phyloP scores from a whole-genome alignment of 2,888 invertebrate species.

The Drosophila prolongata region DNA sequence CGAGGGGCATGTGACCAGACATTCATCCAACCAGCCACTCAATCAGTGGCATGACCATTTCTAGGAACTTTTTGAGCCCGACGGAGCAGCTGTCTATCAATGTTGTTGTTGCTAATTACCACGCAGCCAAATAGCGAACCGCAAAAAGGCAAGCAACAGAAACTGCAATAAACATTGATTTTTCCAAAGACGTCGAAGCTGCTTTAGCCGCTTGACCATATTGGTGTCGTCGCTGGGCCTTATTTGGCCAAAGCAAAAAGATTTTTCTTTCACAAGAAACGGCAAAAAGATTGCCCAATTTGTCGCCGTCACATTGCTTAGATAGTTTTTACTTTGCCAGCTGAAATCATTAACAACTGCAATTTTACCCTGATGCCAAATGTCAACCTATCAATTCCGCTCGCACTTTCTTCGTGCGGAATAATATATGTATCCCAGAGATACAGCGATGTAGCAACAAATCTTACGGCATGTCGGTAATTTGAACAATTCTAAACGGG shows the following conservation, averaged over 20 bases:
- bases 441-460: slow-evolving; percentile 24
- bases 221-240: slow-evolving; percentile 22
- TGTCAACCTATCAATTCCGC: slow-evolving; percentile 60
- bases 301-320: slow-evolving; percentile 23
- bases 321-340: slow-evolving; percentile 6
- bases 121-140: slow-evolving; percentile 32
- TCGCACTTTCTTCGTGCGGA: slow-evolving; percentile 20
- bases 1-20: slow-evolving; percentile 6
- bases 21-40: slow-evolving; percentile 11
- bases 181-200: slow-evolving; percentile 53
- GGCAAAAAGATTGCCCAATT: slow-evolving; percentile 34
- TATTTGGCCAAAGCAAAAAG: slow-evolving; percentile 34
- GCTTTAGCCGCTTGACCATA: slow-evolving; percentile 35
- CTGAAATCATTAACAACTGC: slow-evolving; percentile 3
- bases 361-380: slow-evolving; percentile 36
- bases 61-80: slow-evolving; percentile 53
- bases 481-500: slow-evolving; percentile 46
- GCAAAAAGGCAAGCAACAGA: slow-evolving; percentile 47
- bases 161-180: slow-evolving; percentile 54
- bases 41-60: slow-evolving; percentile 55
- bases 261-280: slow-evolving; percentile 39
- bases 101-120: slow-evolving; percentile 59
- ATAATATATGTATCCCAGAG: slow-evolving; percentile 16
- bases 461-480: slow-evolving; percentile 45
- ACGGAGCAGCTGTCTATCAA: slow-evolving; percentile 13